Conservation (phyloP, 2,888 invertebrate genomes). For the Trissoscelio sp. region DNA sequence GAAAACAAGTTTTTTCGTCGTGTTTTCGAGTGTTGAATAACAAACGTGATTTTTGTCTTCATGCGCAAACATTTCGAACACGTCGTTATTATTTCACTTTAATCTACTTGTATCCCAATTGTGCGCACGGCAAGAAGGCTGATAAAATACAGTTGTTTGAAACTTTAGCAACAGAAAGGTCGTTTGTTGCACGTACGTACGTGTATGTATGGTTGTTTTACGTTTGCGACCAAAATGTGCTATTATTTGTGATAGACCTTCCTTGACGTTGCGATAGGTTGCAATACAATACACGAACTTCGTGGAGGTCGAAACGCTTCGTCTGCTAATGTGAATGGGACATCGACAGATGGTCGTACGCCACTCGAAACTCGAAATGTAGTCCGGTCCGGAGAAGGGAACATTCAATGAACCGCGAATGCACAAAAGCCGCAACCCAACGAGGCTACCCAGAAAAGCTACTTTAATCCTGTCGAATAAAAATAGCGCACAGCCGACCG, state of each 20-base stretch:
- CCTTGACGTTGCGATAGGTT: conserved; percentile 59
- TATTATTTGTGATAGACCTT: conserved; percentile 63
- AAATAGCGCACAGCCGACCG: conserved; percentile 51
- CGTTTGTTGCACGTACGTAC: conserved; percentile 61
- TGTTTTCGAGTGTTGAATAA: conserved; percentile 27
- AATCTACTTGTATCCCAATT: conserved; percentile 54
- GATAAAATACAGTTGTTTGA: conserved; percentile 64
- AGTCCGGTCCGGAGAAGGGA: conserved; percentile 48
- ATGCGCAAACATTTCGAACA: conserved; percentile 30
- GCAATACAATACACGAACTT: conserved; percentile 57
- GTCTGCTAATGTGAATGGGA: conserved; percentile 65
- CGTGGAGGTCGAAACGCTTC: conserved; percentile 61
- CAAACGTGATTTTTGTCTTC: conserved; percentile 40
- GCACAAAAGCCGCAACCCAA: conserved; percentile 65
- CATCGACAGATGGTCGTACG: conserved; percentile 64
- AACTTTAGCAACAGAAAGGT: conserved; percentile 53
- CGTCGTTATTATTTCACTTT: conserved; percentile 58
- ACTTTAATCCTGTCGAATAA: conserved; percentile 66
- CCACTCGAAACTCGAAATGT: conserved; percentile 64
- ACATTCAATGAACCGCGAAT: conserved; percentile 69
- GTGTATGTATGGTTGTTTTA: conserved; percentile 53
- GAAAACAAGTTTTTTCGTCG: not conserved
- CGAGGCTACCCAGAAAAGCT: conserved; percentile 49
- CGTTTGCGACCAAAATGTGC: conserved; percentile 55
- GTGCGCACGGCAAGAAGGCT: conserved; percentile 47